Evolutionary conservation across 1,140 invertebrate genomes (phyloP), one percentile per base, ranked within the genome.

Genomic region (Cotesia glomerata): DNA sequence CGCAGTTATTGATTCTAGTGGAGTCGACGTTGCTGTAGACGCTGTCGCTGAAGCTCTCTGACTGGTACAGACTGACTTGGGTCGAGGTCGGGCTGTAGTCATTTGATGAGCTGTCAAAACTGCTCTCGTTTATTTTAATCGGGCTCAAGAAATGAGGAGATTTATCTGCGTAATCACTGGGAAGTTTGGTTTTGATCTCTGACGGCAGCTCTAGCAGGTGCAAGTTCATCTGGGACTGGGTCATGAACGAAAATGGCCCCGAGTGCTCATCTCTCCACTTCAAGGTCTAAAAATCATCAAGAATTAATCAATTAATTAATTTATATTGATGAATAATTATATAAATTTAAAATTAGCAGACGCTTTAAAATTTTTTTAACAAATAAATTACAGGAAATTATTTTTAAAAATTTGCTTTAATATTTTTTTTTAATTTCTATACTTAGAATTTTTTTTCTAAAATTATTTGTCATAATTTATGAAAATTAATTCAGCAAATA

Each of bases 201-300:
- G 64, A 71, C 26, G 39, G 39, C 5, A 76, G 78, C 74, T 81
- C 84, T 39, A 89, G 84, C 52, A 91, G 79, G 74, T 88, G 91
- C 1, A 94, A 81, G 85, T 94, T 92, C 75, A 93, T 89, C 81
- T 95, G 93, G 35, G 93, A 94, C 78, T 90, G 90, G 0, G 93
- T 94, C 84, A 93, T 91, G 85, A 93, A 94, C 0, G 92, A 90
- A 85, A 95, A 95, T 16, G 93, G 93, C 49, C 90, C 92, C 0
- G 93, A 94, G 80, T 94, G 92, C 80, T 94, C 93, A 81, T 94
- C 93, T 74, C 90, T 86, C 86, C 91, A 94, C n/a, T 82, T 80
- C 49, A 87, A 69, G 16, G 84, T 86, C 87, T 87, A 62, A 4
- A 82, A 80, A 39, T 39, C 18, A 26, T 2, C 18, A 26, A 26